phyloP scores from a whole-genome alignment of 1,140 invertebrate species.

The Drepana arcuata region DNA sequence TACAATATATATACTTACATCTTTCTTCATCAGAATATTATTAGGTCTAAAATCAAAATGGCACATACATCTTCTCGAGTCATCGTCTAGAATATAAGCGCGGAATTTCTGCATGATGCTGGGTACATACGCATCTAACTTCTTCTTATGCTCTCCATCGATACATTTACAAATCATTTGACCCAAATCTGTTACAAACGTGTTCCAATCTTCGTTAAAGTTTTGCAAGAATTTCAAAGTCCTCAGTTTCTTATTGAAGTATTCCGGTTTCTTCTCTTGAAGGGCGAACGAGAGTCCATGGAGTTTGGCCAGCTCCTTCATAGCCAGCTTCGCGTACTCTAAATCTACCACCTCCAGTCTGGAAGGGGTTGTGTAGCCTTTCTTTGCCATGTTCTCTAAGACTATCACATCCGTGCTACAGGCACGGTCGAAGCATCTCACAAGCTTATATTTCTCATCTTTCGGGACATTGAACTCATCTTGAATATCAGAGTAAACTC shows the following conservation, averaged over 20 bases:
- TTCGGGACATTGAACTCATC: no score
- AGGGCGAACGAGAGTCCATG: conserved; percentile 41
- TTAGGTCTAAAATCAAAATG: conserved; percentile 29
- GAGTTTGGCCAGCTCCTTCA: conserved; percentile 42
- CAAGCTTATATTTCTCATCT: no score
- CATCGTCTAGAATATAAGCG: conserved; percentile 20
- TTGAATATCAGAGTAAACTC: no score
- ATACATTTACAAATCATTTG: conserved; percentile 16
- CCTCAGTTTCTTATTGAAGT: conserved; percentile 33
- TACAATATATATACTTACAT: conserved; percentile 14
- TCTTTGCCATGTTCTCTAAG: no score
- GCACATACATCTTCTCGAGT: conserved; percentile 13
- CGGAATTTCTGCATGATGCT: conserved; percentile 22
- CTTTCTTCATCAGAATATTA: conserved; percentile 27
- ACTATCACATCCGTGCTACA: no score
- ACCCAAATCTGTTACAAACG: conserved; percentile 22
- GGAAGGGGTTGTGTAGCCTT: no score
- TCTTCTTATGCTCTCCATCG: conserved; percentile 19
- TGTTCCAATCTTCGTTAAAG: conserved; percentile 25
- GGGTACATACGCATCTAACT: conserved; percentile 19
- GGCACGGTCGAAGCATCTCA: no score
- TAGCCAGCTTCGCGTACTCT: no score
- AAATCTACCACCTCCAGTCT: no score
- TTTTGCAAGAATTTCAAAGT: conserved; percentile 23
- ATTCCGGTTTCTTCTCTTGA: conserved; percentile 24